Percentiles rank a stretch among this genome's conserved stretches.
phyloP scores from a whole-genome alignment of 2,797 vertebrate species.

The Sebastiscus tertius region DNA sequence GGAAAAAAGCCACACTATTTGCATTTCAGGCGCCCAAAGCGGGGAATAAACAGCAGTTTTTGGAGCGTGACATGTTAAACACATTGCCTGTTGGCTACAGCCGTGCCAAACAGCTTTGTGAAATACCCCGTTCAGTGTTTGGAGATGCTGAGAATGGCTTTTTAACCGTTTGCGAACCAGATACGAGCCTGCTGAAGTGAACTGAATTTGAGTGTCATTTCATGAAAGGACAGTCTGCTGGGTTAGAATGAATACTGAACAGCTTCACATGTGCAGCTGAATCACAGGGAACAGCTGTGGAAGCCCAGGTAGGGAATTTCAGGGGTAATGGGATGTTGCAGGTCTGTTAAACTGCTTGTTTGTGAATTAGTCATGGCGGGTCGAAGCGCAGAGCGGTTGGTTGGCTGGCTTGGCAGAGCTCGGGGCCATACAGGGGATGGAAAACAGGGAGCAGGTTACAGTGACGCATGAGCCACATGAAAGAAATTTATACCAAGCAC shows the following conservation, averaged over 20 bases:
- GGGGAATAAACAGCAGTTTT: slow-evolving; percentile 78
- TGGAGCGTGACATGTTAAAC: slow-evolving; percentile 83
- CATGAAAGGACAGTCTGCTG: slow-evolving; percentile 32
- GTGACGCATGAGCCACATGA: slow-evolving; percentile 60
- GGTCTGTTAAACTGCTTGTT: slow-evolving; percentile 71
- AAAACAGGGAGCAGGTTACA: slow-evolving; percentile 64
- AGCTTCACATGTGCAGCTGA: slow-evolving; percentile 21
- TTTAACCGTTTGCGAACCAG: slow-evolving; percentile 64
- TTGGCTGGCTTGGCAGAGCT: slow-evolving; percentile 51
- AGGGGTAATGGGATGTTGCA: slow-evolving; percentile 51
- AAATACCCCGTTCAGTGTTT: slow-evolving; percentile 68
- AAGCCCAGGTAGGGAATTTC: slow-evolving; percentile 64
- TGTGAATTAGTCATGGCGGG: slow-evolving; percentile 72
- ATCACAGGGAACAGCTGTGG: slow-evolving; percentile 39
- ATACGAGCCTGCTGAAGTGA: slow-evolving; percentile 17
- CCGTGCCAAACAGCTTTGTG: slow-evolving; percentile 72
- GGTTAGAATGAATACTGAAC: slow-evolving; percentile 30
- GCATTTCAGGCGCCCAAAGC: slow-evolving; percentile 74
- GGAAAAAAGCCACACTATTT: slow-evolving; percentile 66
- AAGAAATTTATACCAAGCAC: slow-evolving; percentile 56
- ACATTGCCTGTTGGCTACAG: slow-evolving; percentile 78
- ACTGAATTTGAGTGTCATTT: slow-evolving; percentile 16
- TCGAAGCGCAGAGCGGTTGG: slow-evolving; percentile 29
- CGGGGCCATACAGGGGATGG: slow-evolving; percentile 45
- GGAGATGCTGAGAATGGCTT: slow-evolving; percentile 65